Conservation (phyloP, 2,888 invertebrate genomes). For the Dioctria linearis region DNA sequence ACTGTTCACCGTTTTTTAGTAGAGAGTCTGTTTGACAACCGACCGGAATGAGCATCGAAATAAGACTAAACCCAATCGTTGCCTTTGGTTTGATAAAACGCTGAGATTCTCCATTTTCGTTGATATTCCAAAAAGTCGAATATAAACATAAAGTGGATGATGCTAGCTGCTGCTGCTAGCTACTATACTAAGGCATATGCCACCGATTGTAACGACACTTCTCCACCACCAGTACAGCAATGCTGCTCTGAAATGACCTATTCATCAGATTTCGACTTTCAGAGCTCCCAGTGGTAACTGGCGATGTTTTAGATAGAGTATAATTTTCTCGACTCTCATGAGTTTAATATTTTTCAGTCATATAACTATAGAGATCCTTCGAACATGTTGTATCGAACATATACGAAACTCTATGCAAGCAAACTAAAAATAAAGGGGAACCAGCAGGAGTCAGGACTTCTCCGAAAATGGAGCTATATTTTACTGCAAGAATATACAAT, state of each 20-base stretch:
- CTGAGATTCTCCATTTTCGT: slow-evolving; percentile 41
- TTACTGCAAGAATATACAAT: not conserved
- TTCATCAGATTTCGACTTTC: not conserved
- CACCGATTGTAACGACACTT: slow-evolving; percentile 27
- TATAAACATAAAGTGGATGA: not conserved
- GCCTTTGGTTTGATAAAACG: slow-evolving; percentile 46
- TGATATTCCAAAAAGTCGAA: slow-evolving; percentile 37
- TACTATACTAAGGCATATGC: slow-evolving; percentile 38
- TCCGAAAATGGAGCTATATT: slow-evolving; percentile 34
- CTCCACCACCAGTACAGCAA: not conserved
- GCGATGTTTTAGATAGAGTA: slow-evolving; percentile 28
- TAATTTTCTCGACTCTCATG: not conserved
- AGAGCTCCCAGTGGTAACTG: not conserved
- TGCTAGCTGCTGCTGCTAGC: no score
- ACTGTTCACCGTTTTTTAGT: slow-evolving; percentile 1
- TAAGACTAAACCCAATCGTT: slow-evolving; percentile 44
- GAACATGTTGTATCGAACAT: slow-evolving; percentile 27
- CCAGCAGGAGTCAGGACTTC: not conserved
- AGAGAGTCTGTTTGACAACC: slow-evolving; percentile 17
- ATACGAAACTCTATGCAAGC: not conserved
- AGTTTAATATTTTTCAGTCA: not conserved
- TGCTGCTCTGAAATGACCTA: not conserved
- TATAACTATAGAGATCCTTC: not conserved
- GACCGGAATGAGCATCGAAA: slow-evolving; percentile 46
- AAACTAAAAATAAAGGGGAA: slow-evolving; percentile 10